Evolutionary conservation across 2,797 vertebrate genomes (phyloP), one percentile per base, ranked within the genome.

Genomic region (Falco novaeseelandiae): DNA sequence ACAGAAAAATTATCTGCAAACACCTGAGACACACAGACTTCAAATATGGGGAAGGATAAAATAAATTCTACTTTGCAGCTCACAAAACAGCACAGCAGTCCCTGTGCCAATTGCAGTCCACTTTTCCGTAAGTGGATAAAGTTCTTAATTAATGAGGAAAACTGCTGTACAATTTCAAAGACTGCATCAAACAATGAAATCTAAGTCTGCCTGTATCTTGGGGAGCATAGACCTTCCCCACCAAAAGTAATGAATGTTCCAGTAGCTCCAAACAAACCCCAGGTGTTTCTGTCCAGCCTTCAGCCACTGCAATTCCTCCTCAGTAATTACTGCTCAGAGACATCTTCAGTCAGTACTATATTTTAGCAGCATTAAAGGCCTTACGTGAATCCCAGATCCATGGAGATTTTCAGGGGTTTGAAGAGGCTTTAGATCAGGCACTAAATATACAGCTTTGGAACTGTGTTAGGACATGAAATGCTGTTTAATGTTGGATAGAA

Each of bases 311-410:
- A 87, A 65, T 49, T 82, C 74, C 88, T 90, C 30, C 67, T 62
- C 79, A 61, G 84, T 61, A 89, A 91, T 92, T 93, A 83, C 38
- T 77, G 83, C 67, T 94, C 91, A 66, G 63, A 90, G 66, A 4
- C 40, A 42, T 27, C 76, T 70, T 77, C 94, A 87, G 4, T 30
- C 1, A 0, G 66, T 27, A 69, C 62, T 38, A 16, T 29, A 63
- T 82, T 79, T 89, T 30, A 95, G 51, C 55, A 73, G 66, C 67
- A 82, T 57, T 90, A 89, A 82, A 86, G 29, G 70, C 40, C 59
- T 87, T 58, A 32, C 2, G 1, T 30, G 77, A 96, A 89, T 55
- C 54, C 30, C 40, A 72, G 2, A n/a, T 63, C 76, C 40, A 44
- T 0, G 0, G 61, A 91, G 90, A 48, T 18, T 57, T 66, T 15